phyloP scores from a whole-genome alignment of 2,113 vertebrate genomes.

The Rhegmatorhina hoffmannsi region DNA sequence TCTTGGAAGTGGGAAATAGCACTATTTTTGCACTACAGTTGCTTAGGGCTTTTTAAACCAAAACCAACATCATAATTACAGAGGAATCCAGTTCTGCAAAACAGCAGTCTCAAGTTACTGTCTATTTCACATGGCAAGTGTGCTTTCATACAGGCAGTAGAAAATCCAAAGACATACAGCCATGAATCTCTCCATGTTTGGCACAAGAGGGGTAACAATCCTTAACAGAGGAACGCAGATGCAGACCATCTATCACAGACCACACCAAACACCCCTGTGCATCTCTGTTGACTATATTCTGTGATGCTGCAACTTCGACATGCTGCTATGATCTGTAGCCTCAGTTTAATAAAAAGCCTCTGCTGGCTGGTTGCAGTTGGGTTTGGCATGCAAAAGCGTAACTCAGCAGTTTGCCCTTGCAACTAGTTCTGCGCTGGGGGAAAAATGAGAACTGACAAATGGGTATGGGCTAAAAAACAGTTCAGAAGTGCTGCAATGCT shows the following conservation, averaged over 20 bases:
- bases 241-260: background rate
- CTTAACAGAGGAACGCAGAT: background rate
- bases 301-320: background rate
- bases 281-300: background rate
- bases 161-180: background rate
- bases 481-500: background rate
- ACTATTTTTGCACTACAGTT: background rate
- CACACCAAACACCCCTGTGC: background rate
- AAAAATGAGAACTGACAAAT: background rate
- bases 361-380: background rate
- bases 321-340: background rate
- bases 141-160: rapidly evolving
- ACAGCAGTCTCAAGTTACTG: background rate
- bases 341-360: background rate
- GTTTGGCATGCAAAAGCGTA: background rate
- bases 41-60: background rate
- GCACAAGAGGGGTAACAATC: background rate
- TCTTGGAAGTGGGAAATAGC: background rate
- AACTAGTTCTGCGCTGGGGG: background rate
- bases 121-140: background rate
- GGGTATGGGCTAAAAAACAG: background rate
- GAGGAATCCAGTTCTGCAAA: background rate
- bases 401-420: background rate
- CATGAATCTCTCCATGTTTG: background rate
- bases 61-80: background rate